phyloP scores from a whole-genome alignment of 2,888 invertebrate genomes.

The Drosophila aldrichi region DNA sequence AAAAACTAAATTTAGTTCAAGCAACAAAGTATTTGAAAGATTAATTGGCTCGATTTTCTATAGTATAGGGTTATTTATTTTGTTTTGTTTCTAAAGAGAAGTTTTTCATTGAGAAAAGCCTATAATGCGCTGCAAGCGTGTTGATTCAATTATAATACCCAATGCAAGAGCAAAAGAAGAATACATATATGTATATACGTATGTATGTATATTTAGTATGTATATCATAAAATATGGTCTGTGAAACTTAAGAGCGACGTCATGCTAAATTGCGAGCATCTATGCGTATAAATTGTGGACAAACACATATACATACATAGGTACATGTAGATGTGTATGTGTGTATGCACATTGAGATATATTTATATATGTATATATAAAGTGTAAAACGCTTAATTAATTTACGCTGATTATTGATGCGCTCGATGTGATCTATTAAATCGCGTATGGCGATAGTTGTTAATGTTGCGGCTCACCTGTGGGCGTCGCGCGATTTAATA shows the following conservation, averaged over 20 bases:
- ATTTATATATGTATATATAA: not conserved
- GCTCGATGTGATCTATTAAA: constrained; percentile 66
- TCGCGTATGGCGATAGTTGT: constrained; percentile 27
- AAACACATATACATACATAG: not conserved
- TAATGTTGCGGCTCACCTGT: constrained; percentile 46
- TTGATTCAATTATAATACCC: not conserved
- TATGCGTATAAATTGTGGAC: not conserved
- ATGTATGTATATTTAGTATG: constrained; percentile 3
- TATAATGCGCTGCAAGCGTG: not conserved
- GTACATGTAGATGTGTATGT: not conserved
- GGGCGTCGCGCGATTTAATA: constrained; percentile 23
- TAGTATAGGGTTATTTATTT: not conserved
- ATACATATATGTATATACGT: not conserved
- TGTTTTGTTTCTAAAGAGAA: not conserved
- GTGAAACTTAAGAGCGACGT: constrained; percentile 53
- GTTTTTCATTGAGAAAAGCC: not conserved
- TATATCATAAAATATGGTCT: constrained; percentile 33
- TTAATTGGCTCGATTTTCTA: not conserved
- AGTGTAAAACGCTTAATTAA: constrained; percentile 63
- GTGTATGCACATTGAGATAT: not conserved
- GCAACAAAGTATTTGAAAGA: not conserved
- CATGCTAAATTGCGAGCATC: constrained; percentile 31
- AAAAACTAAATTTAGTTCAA: not conserved
- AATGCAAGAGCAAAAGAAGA: constrained; percentile 10
- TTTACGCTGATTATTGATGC: constrained; percentile 62